phyloP scores from a whole-genome alignment of 2,113 vertebrate genomes.

The Sisor rabdophorus region DNA sequence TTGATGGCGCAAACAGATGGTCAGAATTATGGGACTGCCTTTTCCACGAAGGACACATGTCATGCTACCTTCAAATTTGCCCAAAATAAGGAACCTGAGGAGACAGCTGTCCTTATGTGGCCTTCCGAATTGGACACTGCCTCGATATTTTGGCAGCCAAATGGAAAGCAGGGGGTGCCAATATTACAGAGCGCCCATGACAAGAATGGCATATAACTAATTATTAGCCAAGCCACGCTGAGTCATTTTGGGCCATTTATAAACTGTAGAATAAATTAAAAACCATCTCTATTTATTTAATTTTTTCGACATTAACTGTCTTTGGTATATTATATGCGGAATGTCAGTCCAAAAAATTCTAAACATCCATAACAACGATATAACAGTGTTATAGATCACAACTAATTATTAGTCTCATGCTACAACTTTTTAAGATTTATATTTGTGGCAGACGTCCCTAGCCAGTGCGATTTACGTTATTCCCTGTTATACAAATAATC shows the following conservation, averaged over 20 bases:
- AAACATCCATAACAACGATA: too few species aligned
- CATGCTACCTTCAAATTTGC: conserved; percentile 14
- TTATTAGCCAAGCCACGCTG: neutral
- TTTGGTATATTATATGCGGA: neutral
- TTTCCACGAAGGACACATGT: conserved; percentile 22
- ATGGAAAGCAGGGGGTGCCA: neutral
- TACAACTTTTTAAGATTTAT: too few species aligned
- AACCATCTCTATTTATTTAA: too few species aligned
- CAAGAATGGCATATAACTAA: neutral
- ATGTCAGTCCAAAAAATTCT: too few species aligned
- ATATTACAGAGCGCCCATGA: neutral
- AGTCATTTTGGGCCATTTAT: neutral
- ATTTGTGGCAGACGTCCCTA: neutral
- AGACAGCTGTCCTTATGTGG: conserved; percentile 20
- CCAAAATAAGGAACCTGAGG: conserved; percentile 24
- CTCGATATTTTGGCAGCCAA: neutral
- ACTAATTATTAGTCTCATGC: too few species aligned
- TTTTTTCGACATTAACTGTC: neutral
- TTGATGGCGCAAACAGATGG: conserved; percentile 34
- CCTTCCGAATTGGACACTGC: neutral
- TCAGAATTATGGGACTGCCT: conserved; percentile 18
- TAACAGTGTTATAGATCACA: too few species aligned
- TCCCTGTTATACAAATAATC: too few species aligned
- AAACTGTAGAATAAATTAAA: too few species aligned
- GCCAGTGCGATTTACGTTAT: too few species aligned